Base-by-base conservation (phyloP, 2,888 invertebrate genomes). In the Epistrophe grossulariae region DNA sequence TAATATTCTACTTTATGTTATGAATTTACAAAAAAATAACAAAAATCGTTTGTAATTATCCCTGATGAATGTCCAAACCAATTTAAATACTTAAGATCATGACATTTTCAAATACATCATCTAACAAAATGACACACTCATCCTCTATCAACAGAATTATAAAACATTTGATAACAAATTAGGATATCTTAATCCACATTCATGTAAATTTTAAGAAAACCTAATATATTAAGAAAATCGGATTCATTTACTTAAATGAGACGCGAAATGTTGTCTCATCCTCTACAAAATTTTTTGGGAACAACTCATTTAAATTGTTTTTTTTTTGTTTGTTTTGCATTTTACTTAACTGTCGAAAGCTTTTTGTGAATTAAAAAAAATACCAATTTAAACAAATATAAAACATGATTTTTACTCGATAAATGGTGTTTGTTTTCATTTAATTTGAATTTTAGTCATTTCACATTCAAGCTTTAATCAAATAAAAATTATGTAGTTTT, bases 401-500 rank as follows among this genome's bases (percentile, higher is more conserved):
- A 72, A 77, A 62, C 48, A 81, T 74, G 73, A 85, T 85, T 85
- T 85, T 81, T 85, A 84, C 84, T 84, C 68, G 35, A 76, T 35
- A 50, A 77, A 52, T 35, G 35, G 1, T 31, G 15, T 17, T 28
- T 19, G 24, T 66, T 64, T 31, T 31, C 4, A 11, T 45, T 45
- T 62, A 2, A 60, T n/a, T n/a, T n/a, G n/a, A n/a, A n/a, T 40
- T n/a, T 9, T 31, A 35, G 9, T 10, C 10, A 4, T 38, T 19
- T 38, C 19, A 60, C 60, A 17, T 40, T 62, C 19, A 5, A n/a
- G 48, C 17, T 48, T 17, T n/a, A 17, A 48, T 17, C 4, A 60
- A 38, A 40, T 13, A 19, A 0, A 60, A 38, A 40, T 13, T 15
- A 3, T 15, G 19, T 15, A 17, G 17, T 45, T 45, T 31, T n/a